Conservation (phyloP, 1,140 invertebrate genomes). For the Drosophila bifasciata region DNA sequence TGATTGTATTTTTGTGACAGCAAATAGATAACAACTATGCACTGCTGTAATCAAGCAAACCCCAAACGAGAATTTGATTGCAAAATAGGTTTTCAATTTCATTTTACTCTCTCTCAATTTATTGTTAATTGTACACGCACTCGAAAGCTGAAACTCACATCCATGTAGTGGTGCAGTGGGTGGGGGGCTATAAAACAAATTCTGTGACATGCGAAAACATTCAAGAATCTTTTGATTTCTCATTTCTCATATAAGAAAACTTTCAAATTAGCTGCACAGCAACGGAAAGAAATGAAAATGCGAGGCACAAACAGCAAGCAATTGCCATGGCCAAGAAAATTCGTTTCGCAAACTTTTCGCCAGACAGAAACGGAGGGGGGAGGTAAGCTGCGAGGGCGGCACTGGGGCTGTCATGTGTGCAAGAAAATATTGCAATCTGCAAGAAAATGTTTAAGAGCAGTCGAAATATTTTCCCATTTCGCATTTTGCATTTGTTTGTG, state of each 20-base stretch:
- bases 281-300: slow-evolving; percentile 38
- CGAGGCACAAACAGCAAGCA: slow-evolving; percentile 53
- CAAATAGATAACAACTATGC: slow-evolving; percentile 28
- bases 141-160: not conserved
- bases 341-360: slow-evolving; percentile 47
- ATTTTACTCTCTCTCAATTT: not conserved
- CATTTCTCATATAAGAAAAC: slow-evolving; percentile 45
- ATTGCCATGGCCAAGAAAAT: slow-evolving; percentile 57
- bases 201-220: slow-evolving; percentile 20
- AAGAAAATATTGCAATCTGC: slow-evolving; percentile 40
- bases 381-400: no score
- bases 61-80: slow-evolving; percentile 2
- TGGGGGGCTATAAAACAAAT: slow-evolving; percentile 17
- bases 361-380: slow-evolving; percentile 2
- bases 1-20: slow-evolving; percentile 66
- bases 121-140: no score
- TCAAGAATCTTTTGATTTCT: slow-evolving; percentile 51
- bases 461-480: slow-evolving; percentile 59
- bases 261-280: slow-evolving; percentile 67
- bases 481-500: slow-evolving; percentile 33
- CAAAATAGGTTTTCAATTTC: not conserved
- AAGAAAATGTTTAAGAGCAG: slow-evolving; percentile 22
- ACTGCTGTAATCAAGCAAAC: slow-evolving; percentile 4
- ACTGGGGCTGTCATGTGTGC: slow-evolving; percentile 32
- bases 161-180: no score